Evolutionary conservation across 1,140 invertebrate species (phyloP), one percentile per base, ranked within the genome.

Genomic region (Drusus annulatus): DNA sequence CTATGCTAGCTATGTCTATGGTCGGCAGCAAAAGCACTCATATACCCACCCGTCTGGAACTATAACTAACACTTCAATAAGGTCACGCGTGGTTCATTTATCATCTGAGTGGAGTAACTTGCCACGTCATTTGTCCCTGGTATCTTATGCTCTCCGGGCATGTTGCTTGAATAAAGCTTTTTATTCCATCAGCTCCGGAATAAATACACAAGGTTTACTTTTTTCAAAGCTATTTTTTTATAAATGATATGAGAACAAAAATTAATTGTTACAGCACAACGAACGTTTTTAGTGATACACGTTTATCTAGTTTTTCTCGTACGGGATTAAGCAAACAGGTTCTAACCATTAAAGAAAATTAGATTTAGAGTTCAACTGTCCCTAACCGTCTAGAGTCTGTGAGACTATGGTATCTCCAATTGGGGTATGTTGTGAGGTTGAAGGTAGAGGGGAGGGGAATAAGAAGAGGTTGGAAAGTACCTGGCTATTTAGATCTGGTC

Each of bases 61-160:
- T 23, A 63, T 1, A n/a, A 28, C 25, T 17, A 21, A 74, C 45
- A 74, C 71, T 63, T 74, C 78, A 75, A 80, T 80, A 75, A 63
- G 78, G 78, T 74, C 78, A 80, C 78, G 78, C 56, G 31, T 15
- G 54, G 68, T 36, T 50, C 50, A 80, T 80, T 80, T 63, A 80
- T 80, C 78, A 80, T 36, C 56, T 1, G 69, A 58, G 13, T 19
- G 8, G 36, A 25, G 36, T 56, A n/a, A 19, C 71, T 56, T 51
- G 68, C 36, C 69, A 60, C 65, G 56, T 71, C 77, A 73, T 79
- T 78, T 78, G 76, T 78, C 51, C 65, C 25, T 8, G 0, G 15
- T 10, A 7, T 45, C 60, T 69, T 31, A 17, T 45, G n/a, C 8
- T 7, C 36, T 45, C 10, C 36, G 36, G 36, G 7, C 36, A 10